Base-by-base conservation (phyloP, 1,140 invertebrate genomes). In the Brachionus plicatilis region DNA sequence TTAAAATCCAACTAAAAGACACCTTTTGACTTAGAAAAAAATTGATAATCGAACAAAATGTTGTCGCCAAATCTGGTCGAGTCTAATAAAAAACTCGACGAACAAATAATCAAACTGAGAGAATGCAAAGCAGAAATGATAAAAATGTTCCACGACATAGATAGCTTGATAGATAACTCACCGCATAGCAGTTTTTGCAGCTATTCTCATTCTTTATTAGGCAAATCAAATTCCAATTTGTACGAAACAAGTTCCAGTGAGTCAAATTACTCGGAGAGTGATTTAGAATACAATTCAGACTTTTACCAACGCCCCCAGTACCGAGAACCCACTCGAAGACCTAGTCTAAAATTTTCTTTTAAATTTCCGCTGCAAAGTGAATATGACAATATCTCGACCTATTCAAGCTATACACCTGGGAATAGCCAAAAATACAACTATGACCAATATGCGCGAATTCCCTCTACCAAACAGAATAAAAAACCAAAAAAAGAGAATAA, bases 91-190 rank as follows among this genome's bases (percentile, higher is more conserved):
- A 76, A 76, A 50, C 72, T 76, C 2, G 72, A 76, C 50, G 72
- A 24, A 2, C 72, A 76, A 76, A 76, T 76, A 47, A 76, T 27
- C 8, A 76, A 76, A 17, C 24, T 76, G 5, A 12, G 72, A 76
- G 20, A 50, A 76, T 76, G 72, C 11, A 76, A 76, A 47, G 72
- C 72, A 3, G 72, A 76, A 24, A 76, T 76, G 72, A 45, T 76
- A 14, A 24, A 33, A 9, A 76, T 76, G 72, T 76, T 76, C 17
- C 20, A 76, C 17, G 72, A 76, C 27, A 11, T 76, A 3, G 72
- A 76, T 12, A 76, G 9, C 14, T 47, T 76, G 47, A 50, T 24
- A 50, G 45, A 76, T 24, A 33, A n/a, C 33, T 50, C 45, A 50
- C 43, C 27, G 27, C 11, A 14, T 4, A 50, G 47, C 8, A 75